Conservation (phyloP, 2,888 invertebrate species). For the Notodonta ziczac region DNA sequence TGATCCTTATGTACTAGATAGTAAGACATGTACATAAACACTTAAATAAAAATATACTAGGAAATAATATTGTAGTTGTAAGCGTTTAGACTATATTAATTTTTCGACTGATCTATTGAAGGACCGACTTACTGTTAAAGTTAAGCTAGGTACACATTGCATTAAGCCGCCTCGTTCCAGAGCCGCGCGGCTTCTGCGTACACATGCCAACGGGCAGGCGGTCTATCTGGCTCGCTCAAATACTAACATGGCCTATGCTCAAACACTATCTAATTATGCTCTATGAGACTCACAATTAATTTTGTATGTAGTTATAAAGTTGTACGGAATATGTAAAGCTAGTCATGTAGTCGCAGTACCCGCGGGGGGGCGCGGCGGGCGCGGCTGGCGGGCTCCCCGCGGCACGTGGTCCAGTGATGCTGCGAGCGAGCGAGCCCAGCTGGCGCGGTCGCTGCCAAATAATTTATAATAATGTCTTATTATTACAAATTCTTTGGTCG, state of each 20-base stretch:
- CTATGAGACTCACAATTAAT: not conserved
- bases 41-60: conserved; percentile 1
- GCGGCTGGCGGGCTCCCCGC: no score
- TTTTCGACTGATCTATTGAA: not conserved
- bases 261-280: not conserved
- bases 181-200: not conserved
- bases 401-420: no score
- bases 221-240: not conserved
- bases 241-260: not conserved
- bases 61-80: not conserved
- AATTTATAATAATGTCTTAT: no score
- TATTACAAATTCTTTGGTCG: no score
- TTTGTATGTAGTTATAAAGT: conserved; percentile 6
- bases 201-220: no score
- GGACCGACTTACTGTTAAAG: not conserved
- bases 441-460: no score
- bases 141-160: not conserved
- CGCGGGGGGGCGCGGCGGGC: conserved; percentile 3
- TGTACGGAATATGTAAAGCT: conserved; percentile 44
- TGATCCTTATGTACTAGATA: conserved; percentile 1
- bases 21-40: not conserved
- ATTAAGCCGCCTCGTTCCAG: no score
- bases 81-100: not conserved
- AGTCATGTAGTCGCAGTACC: conserved; percentile 41
- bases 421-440: no score